Evolutionary conservation across 2,113 vertebrate species (phyloP).

Genomic region (Zosterops borbonicus): DNA sequence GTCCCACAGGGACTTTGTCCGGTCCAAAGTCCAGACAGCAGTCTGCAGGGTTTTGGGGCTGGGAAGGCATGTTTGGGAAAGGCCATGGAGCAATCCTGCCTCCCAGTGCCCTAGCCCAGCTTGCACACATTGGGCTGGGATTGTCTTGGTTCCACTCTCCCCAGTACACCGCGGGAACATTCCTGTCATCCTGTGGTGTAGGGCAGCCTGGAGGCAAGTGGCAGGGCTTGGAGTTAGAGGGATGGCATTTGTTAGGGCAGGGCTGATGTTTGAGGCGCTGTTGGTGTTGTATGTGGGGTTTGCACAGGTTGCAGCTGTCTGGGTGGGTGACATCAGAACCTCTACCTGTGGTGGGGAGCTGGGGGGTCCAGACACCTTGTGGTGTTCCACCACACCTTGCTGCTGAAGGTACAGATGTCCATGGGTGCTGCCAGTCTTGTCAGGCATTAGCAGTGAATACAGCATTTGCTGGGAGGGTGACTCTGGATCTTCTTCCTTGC

Average conservation of each 20-base stretch:
- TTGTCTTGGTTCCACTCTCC: background rate
- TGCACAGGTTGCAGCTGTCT: background rate
- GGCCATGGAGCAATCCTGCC: background rate
- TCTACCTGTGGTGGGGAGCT: background rate
- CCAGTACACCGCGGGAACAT: accelerated
- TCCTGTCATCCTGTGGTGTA: background rate
- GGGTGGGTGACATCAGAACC: background rate
- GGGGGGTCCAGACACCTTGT: accelerated
- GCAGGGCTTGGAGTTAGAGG: background rate
- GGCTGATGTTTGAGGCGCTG: background rate
- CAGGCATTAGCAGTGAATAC: background rate
- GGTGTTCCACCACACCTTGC: background rate
- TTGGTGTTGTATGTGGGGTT: accelerated
- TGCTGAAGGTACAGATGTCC: background rate
- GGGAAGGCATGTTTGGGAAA: background rate
- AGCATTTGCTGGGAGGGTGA: background rate
- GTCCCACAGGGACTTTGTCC: background rate
- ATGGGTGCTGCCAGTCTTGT: background rate
- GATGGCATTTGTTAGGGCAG: background rate
- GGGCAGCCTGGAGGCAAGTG: background rate
- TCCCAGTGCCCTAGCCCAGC: background rate
- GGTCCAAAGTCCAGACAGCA: background rate
- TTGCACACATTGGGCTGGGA: background rate
- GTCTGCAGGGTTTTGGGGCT: background rate
- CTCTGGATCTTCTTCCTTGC: background rate